Conservation (phyloP, 1,140 invertebrate genomes). For the Cyclina sinensis region DNA sequence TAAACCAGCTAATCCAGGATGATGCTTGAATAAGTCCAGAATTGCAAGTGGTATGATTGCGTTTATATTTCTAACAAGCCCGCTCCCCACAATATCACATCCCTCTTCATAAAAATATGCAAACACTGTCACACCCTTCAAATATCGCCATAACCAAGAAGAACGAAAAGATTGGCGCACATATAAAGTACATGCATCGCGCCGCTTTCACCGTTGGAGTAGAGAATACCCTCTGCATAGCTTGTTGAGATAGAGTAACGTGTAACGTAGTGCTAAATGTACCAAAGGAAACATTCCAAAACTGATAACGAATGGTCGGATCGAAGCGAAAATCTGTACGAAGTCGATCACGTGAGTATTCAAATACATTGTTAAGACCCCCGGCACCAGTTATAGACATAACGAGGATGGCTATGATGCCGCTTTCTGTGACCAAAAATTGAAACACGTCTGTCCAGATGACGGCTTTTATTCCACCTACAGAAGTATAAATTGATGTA, state of each 20-base stretch:
- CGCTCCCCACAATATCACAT: slow-evolving; percentile 29
- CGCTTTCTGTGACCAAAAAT: background rate
- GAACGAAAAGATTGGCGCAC: background rate
- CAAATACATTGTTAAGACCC: background rate
- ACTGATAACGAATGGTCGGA: slow-evolving; percentile 25
- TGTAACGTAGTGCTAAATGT: background rate
- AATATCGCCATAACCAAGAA: background rate
- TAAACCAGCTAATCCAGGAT: slow-evolving; percentile 40
- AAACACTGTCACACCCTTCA: background rate
- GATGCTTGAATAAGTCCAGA: slow-evolving; percentile 27
- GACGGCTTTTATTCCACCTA: slow-evolving; percentile 33
- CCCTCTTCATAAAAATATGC: slow-evolving; percentile 22
- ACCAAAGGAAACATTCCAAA: slow-evolving; percentile 45
- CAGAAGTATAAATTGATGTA: slow-evolving; percentile 12
- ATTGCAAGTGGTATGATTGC: too few relatives aligned
- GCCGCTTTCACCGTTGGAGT: slow-evolving; percentile 19
- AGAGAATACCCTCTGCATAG: background rate
- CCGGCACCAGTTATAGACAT: background rate
- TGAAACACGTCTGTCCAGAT: slow-evolving; percentile 31
- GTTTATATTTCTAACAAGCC: slow-evolving; percentile 32
- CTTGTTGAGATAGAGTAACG: background rate
- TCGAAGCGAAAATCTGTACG: slow-evolving; percentile 35
- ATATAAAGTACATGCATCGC: slow-evolving; percentile 12
- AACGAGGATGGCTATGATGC: background rate
- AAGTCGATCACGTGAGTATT: slow-evolving; percentile 3